phyloP scores from a whole-genome alignment of 2,797 vertebrate genomes.

The Threskiornis aethiopicus region DNA sequence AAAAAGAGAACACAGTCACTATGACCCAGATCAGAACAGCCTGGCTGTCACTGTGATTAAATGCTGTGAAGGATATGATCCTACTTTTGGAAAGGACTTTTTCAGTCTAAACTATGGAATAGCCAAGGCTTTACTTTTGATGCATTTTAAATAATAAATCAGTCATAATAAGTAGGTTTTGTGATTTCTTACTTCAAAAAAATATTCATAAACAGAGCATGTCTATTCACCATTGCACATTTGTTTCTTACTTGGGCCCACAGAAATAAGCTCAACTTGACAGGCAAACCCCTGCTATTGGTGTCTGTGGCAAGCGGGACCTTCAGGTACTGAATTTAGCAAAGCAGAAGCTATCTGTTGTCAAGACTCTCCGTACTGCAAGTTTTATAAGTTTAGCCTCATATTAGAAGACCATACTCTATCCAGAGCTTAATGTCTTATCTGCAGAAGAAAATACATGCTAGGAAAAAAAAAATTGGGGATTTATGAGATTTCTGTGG shows the following conservation, averaged over 20 bases:
- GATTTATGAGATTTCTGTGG: not conserved
- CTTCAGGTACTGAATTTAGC: not conserved
- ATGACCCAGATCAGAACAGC: not conserved
- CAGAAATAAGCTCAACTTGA: not conserved
- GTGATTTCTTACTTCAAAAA: not conserved
- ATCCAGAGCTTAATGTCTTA: not conserved
- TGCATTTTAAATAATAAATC: not conserved
- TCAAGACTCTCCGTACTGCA: not conserved
- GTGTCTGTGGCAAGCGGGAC: not conserved
- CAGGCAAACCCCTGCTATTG: not conserved
- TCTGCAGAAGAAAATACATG: not conserved
- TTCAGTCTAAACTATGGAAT: not conserved
- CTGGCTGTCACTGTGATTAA: not conserved
- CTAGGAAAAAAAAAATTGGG: not conserved
- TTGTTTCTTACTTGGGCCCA: not conserved
- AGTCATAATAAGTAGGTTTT: not conserved
- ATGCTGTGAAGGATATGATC: not conserved
- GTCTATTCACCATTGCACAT: not conserved
- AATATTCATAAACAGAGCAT: not conserved
- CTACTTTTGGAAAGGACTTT: not conserved
- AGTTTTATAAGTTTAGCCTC: not conserved
- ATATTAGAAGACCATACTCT: not conserved
- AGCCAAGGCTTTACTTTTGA: not conserved
- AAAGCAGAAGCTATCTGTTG: not conserved
- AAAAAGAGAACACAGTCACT: not conserved